phyloP scores from a whole-genome alignment of 2,113 vertebrate genomes.

The Pollimyrus isidori region DNA sequence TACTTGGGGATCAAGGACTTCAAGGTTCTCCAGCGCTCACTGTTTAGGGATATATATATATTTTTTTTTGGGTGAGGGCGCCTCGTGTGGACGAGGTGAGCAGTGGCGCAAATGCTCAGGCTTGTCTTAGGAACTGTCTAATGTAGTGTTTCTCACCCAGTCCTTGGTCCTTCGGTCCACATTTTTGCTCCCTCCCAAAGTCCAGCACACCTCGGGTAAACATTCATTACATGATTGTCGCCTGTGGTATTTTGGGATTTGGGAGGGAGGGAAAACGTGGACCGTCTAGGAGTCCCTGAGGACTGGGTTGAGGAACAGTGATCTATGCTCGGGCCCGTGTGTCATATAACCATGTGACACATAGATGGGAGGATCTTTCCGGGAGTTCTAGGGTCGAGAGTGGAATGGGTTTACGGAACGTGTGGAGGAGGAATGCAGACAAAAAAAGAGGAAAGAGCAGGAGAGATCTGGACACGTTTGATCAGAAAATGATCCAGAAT shows the following conservation, averaged over 20 bases:
- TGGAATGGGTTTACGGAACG: neutral
- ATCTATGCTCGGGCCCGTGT: neutral
- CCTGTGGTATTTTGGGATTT: neutral
- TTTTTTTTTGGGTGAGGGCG: neutral
- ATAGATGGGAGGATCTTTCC: neutral
- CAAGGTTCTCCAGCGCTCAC: constrained; percentile 66
- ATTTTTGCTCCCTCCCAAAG: neutral
- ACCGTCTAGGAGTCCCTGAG: neutral
- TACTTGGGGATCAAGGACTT: constrained; percentile 85
- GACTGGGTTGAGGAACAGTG: neutral
- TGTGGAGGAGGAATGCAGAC: neutral
- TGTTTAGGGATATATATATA: neutral
- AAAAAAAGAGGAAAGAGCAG: neutral
- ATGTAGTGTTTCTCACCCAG: neutral
- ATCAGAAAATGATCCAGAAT: neutral
- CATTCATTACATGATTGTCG: neutral
- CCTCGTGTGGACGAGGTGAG: neutral
- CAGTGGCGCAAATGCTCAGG: neutral
- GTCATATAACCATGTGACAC: neutral
- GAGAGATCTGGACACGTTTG: neutral
- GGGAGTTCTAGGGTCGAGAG: neutral
- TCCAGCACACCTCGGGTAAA: neutral
- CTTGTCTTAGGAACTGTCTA: neutral
- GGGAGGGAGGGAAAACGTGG: neutral
- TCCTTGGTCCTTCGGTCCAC: neutral